A percentile compares a stretch with the other conserved stretches of the same genome.
Evolutionary conservation across 2,888 invertebrate species (phyloP).

Genomic region (Ophion ventricosus): DNA sequence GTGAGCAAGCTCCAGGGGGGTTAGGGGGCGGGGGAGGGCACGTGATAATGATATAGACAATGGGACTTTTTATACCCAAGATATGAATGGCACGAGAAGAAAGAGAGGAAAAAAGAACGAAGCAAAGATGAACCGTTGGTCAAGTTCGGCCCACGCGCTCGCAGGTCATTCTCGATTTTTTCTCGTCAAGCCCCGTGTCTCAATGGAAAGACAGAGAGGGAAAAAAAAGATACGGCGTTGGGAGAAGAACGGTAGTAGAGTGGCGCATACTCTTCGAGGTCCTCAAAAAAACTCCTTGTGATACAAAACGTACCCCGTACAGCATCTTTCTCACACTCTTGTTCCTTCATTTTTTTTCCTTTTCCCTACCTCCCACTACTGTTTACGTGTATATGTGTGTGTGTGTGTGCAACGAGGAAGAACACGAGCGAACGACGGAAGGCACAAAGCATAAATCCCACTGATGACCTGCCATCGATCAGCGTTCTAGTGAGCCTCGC

Average conservation of each 20-base stretch:
- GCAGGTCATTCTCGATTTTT: constrained; percentile 53
- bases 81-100: constrained; percentile 41
- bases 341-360: constrained; percentile 24
- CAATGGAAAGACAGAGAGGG: neutral
- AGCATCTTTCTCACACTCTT: constrained; percentile 60
- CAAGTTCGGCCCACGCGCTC: constrained; percentile 62
- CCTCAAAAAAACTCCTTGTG: constrained; percentile 53
- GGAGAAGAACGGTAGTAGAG: constrained; percentile 59
- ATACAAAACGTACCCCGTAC: constrained; percentile 34
- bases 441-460: constrained; percentile 77
- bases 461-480: constrained; percentile 80
- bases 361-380: neutral
- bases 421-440: constrained; percentile 69
- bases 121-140: constrained; percentile 48
- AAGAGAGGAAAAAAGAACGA: constrained; percentile 5
- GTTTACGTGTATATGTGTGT: neutral
- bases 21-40: constrained; percentile 12
- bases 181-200: constrained; percentile 16
- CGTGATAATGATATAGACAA: constrained; percentile 66
- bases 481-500: constrained; percentile 66
- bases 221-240: neutral
- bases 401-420: constrained; percentile 8
- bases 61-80: constrained; percentile 57
- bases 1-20: constrained; percentile 45
- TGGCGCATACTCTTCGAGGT: constrained; percentile 54